Evolutionary conservation across 2,113 vertebrate species (phyloP), one percentile per base, ranked within the genome.

Genomic region (Thalassoma bifasciatum): DNA sequence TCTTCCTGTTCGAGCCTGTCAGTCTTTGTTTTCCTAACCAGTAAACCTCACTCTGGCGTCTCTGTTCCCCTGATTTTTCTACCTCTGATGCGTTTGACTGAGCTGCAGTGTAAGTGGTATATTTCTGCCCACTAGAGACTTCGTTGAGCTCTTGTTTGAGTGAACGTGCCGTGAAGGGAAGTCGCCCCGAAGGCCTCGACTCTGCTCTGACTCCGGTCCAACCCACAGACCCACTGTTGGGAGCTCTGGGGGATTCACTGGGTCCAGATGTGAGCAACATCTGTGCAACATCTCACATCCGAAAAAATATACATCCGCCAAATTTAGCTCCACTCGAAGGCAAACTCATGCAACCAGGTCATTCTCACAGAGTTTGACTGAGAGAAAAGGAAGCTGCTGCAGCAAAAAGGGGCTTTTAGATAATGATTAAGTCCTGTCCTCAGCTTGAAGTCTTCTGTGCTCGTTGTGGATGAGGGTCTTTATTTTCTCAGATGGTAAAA

Each of bases 201-300:
- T 47, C 49, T 49, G 12, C 36, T 54, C 2, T 59, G 66, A 53
- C 57, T 74, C 49, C 9, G 42, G 52, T 68, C 50, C 17, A 44
- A 62, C 38, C 50, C 22, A 16, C 5, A 64, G 63, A 66, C 57
- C 10, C 19, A 5, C 16, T 3, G 60, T 36, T 66, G 10, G 4
- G 22, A 13, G 19, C 81, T 40, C 16, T 1, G 1, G 23, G 70
- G 71, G 58, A 40, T 36, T 82, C 65, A 54, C 8, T 1, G 26
- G 17, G 57, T 75, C 75, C 83, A 91, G 82, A 77, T 89, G 79
- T 72, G 67, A 13, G 67, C 36, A 67, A 65, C 83, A 85, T 85
- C 81, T 85, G 74, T 4, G 57, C 49, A 23, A 22, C 24, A 11
- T 40, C 77, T 53, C 1, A 13, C 37, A 44, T 24, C 52, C 11